phyloP scores from a whole-genome alignment of 2,113 vertebrate genomes.

The Numenius arquata region DNA sequence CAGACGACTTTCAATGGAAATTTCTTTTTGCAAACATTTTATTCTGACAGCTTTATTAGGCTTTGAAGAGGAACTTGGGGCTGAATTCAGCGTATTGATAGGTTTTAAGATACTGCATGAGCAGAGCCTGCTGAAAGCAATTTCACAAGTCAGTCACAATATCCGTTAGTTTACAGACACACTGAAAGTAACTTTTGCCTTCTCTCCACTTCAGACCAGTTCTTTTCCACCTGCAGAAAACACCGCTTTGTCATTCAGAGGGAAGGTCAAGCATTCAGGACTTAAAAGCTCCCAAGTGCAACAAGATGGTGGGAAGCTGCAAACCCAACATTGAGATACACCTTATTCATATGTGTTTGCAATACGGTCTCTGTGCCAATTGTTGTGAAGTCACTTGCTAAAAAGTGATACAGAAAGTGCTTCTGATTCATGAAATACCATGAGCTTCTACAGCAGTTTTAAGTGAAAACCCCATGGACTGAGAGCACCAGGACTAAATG shows the following conservation, averaged over 20 bases:
- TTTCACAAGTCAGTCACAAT: background rate
- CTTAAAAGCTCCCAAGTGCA: background rate
- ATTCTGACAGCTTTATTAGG: constrained; percentile 56
- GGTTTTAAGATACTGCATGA: background rate
- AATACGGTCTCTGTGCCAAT: rapidly evolving
- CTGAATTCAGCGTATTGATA: background rate
- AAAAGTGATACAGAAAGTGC: rapidly evolving
- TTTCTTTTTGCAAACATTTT: constrained; percentile 37
- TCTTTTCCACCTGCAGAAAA: background rate
- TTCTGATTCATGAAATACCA: background rate
- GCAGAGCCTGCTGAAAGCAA: background rate
- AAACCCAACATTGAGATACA: rapidly evolving
- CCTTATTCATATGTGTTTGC: rapidly evolving
- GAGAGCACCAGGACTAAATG: background rate
- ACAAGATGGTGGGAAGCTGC: rapidly evolving
- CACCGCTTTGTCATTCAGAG: background rate
- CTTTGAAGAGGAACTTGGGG: background rate
- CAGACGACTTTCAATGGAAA: constrained; percentile 30
- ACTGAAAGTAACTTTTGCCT: background rate
- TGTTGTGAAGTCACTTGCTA: background rate
- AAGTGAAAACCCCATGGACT: background rate
- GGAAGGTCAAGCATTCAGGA: background rate
- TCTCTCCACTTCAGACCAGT: background rate
- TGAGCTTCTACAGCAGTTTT: background rate
- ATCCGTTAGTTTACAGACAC: background rate